Evolutionary conservation across 2,113 vertebrate species (phyloP).

Genomic region (Bujurquina vittata): DNA sequence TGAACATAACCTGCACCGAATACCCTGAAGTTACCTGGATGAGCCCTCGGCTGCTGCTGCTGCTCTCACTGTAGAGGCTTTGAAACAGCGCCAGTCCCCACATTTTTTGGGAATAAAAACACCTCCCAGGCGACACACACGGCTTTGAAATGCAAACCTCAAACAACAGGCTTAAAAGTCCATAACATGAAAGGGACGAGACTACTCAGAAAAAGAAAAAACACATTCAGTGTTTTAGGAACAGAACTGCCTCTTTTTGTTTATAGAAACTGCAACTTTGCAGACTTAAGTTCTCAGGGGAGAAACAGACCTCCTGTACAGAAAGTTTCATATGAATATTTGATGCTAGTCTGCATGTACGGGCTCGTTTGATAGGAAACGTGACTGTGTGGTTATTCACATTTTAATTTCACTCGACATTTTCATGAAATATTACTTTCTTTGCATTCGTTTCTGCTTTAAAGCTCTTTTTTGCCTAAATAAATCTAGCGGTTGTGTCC

Average conservation of each 20-base stretch:
- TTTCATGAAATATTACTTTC: no score
- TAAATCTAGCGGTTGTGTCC: neutral
- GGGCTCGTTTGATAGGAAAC: neutral
- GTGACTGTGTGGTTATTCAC: neutral
- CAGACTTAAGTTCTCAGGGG: neutral
- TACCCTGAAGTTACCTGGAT: neutral
- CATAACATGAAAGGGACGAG: neutral
- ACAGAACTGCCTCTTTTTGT: neutral
- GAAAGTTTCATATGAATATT: conserved; percentile 1
- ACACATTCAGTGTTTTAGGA: neutral
- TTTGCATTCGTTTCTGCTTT: no score
- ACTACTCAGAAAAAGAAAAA: neutral
- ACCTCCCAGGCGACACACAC: neutral
- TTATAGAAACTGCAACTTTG: conserved; percentile 1
- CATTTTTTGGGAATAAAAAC: neutral
- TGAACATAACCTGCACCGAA: neutral
- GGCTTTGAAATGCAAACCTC: conserved; percentile 9
- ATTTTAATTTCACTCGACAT: neutral
- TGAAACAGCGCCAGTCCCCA: neutral
- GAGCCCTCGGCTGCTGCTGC: neutral
- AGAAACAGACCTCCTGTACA: neutral
- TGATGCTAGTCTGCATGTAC: neutral
- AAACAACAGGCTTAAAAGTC: neutral
- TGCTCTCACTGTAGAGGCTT: neutral
- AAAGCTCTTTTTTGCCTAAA: no score